Base-by-base conservation (phyloP, 1,140 invertebrate genomes). In the Chrysopa pallens region DNA sequence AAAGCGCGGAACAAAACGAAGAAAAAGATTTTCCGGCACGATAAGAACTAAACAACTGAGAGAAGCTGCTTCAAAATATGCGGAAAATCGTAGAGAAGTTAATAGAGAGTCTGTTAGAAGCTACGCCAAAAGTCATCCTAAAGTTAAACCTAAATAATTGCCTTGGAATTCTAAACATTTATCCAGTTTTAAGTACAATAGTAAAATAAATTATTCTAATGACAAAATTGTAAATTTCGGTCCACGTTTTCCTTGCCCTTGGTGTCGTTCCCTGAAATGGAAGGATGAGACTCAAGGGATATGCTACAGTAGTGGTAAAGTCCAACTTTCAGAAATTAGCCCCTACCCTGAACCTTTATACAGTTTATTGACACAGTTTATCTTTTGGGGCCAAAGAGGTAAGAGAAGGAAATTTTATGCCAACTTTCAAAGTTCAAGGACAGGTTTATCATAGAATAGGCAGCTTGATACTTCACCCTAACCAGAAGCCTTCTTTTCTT, bases 371-470 rank as follows among this genome's bases (percentile, higher is more conserved):
- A 39, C 27, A 39, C n/a, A 4, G 39, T 33, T 29, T 14, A 39
- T 52, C 50, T 9, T 50, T 51, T 28, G 46, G 39, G 46, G 41
- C 38, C 46, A 46, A 40, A 8, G 2, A 39, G 44, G 31, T 40
- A 47, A 44, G 40, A 40, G 39, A 38, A 38, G 8, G 12, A 4
- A 42, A 42, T 36, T 9, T 40, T 36, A 15, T 43, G 40, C 23
- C 46, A 40, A 50, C 40, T 35, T 41, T 46, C 40, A 42, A 36
- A 29, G 46, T 48, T 41, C 54, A 65, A 50, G 61, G 63, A 9
- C 56, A 64, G 51, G 46, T 63, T 8, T 66, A 63, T 49, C 62
- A 66, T 45, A 42, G 39, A 47, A 47, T 54, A 37, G 55, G 51
- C 8, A 50, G 47, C 40, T 46, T 61, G 13, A 45, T 56, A 12